Conservation (phyloP, 92 coral and sea anemone genomes). For the Epizoanthus ramosus region DNA sequence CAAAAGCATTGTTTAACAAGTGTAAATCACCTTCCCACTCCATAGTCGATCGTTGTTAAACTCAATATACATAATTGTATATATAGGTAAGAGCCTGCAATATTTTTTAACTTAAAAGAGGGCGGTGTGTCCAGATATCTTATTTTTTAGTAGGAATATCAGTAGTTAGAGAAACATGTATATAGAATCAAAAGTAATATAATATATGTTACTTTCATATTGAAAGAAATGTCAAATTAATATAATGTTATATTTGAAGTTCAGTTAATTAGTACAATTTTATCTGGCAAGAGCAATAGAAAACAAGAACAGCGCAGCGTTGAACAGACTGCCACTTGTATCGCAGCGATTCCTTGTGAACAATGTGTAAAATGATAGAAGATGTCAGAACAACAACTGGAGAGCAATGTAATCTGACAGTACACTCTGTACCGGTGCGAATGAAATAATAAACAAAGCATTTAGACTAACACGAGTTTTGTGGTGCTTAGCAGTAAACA, state of each 20-base stretch:
- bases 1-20: too few relatives aligned
- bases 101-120: constrained; percentile 5
- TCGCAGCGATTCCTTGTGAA: background rate
- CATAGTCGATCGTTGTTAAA: background rate
- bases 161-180: constrained; percentile 19
- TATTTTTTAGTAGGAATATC: constrained; percentile 23
- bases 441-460: background rate
- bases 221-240: constrained; percentile 35
- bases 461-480: background rate
- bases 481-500: background rate
- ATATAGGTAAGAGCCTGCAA: background rate
- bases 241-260: background rate
- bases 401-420: background rate
- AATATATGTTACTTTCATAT: constrained; percentile 21
- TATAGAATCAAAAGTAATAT: constrained; percentile 1
- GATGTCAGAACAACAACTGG: background rate
- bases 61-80: background rate
- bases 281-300: background rate
- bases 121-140: background rate
- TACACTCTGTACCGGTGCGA: background rate
- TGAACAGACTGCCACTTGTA: background rate
- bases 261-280: background rate
- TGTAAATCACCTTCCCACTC: too few relatives aligned
- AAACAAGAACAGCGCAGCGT: background rate
- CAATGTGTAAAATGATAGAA: background rate